Conservation (phyloP, 2,888 invertebrate genomes). For the Bembecia ichneumoniformis region DNA sequence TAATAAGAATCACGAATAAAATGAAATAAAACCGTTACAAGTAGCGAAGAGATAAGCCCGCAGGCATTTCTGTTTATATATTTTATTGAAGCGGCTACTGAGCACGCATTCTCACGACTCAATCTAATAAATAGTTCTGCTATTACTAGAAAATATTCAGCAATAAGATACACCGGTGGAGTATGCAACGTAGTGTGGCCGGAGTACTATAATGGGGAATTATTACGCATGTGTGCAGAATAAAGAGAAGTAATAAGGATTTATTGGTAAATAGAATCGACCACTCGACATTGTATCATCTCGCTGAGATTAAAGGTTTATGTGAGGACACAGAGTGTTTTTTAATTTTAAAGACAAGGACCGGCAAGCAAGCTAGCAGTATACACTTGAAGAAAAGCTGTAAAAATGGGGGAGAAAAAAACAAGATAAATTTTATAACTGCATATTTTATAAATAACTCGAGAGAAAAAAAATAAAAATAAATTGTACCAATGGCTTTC, state of each 20-base stretch:
- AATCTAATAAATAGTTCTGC: constrained; percentile 64
- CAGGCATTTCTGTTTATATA: constrained; percentile 49
- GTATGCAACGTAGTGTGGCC: constrained; percentile 33
- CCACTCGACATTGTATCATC: neutral
- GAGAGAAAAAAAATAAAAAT: too few relatives aligned
- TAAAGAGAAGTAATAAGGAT: neutral
- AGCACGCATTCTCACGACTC: constrained; percentile 60
- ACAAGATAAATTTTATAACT: too few relatives aligned
- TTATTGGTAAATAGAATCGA: neutral
- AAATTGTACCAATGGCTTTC: too few relatives aligned
- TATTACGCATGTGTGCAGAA: constrained; percentile 25
- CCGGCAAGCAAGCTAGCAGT: too few relatives aligned
- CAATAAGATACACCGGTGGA: constrained; percentile 59
- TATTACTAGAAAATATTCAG: constrained; percentile 35
- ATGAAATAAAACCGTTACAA: constrained; percentile 23
- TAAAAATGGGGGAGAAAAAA: too few relatives aligned
- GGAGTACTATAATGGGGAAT: constrained; percentile 46
- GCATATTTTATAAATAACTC: too few relatives aligned
- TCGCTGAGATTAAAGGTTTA: too few relatives aligned
- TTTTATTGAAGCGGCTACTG: constrained; percentile 52
- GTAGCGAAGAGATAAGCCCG: constrained; percentile 14
- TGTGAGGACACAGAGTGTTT: too few relatives aligned
- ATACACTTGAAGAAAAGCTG: too few relatives aligned
- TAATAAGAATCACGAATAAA: constrained; percentile 2
- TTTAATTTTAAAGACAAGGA: too few relatives aligned